Evolutionary conservation across 30 jellyfish, hydroid and myxozoan species (phyloP), one percentile per base, ranked within the genome.

Genomic region (Mastigias papua): DNA sequence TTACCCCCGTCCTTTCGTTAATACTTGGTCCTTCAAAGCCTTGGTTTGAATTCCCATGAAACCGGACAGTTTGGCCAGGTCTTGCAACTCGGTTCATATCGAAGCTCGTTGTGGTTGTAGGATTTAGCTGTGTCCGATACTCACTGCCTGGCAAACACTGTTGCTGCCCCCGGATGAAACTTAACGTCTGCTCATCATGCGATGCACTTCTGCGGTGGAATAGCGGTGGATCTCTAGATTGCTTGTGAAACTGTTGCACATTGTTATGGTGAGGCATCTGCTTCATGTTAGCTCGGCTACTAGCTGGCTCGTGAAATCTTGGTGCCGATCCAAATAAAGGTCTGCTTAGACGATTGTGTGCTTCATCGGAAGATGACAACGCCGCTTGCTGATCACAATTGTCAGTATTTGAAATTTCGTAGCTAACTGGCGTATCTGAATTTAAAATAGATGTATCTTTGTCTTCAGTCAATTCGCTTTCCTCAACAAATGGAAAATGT

Each of bases 251-350:
- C 5, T 79, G 23, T 25, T 65, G 75, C 33, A 66, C 31, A 37
- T 61, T 37, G 69, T 49, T 35, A 27, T 30, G 50, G 9, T 81
- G 83, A 16, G 87, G 28, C 0, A 22, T 63, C 30, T 85, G 94
- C 69, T 69, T 73, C 94, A 85, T 85, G 8, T 64, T 27, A 34
- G 10, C 63, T 27, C 67, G 88, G 26, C 32, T 35, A 9, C 76
- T 35, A n/a, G 73, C 42, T 16, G 80, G 31, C 30, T 16, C 4
- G 25, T 70, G 74, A 15, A 73, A 26, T 54, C 94, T 76, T 27
- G 94, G 94, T n/a, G 94, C 83, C 46, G 94, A 85, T 16, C 94
- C 94, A 42, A 85, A 85, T 19, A 73, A 21, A 64, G 94, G 88
- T 0, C 37, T 73, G 27, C 88, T 72, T 4, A 85, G 49, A 26